These are phyloP conservation scores for Cheirogaleus major DNA, from an alignment of 2,797 vertebrate species.

Conservation along the genomic window DNA sequence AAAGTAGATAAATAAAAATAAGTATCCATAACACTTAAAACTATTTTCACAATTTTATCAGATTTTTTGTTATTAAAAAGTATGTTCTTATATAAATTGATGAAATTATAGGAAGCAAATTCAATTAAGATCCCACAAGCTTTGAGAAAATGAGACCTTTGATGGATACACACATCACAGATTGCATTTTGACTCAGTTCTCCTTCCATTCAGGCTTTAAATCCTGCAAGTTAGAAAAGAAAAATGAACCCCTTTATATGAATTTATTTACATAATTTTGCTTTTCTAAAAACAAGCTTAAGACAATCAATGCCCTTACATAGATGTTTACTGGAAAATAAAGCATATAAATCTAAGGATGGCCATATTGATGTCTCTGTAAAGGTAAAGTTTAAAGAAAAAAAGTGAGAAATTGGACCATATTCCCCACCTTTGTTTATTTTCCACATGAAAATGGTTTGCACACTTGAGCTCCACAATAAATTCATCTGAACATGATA, in stretches of 20 bases:
- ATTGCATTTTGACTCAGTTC: neutral
- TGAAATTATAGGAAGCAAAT: neutral
- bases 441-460: neutral
- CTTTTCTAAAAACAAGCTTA: neutral
- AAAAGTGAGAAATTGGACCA: neutral
- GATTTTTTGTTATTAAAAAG: neutral
- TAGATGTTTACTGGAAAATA: neutral
- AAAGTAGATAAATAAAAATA: neutral
- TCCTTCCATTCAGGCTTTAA: neutral
- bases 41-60: neutral
- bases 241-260: neutral
- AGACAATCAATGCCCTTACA: neutral
- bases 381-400: neutral
- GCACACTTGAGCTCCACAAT: neutral
- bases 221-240: neutral
- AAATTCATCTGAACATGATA: neutral
- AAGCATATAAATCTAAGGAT: neutral
- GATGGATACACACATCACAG: rapidly evolving
- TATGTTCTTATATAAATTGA: neutral
- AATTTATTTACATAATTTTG: neutral
- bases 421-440: neutral
- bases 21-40: neutral
- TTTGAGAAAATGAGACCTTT: neutral
- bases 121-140: neutral
- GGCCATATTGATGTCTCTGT: neutral